These are phyloP conservation scores for Sceloporus undulatus DNA, from an alignment of 2,113 vertebrate genomes.

Conservation along the genomic window DNA sequence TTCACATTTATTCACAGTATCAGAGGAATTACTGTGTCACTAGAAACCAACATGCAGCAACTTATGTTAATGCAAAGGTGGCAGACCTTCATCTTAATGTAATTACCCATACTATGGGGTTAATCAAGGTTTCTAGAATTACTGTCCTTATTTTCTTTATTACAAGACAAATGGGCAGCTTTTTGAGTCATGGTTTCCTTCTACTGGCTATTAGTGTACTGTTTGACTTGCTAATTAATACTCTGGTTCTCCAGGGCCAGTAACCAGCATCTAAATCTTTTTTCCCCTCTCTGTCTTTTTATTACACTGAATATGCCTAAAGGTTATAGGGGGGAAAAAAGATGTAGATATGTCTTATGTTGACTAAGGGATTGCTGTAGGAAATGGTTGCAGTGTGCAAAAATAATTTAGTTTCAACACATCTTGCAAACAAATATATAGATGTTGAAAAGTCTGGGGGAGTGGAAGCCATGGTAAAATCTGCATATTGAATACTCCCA, in stretches of 20 bases:
- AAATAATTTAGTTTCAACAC: not conserved
- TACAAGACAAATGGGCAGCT: slow-evolving; percentile 64
- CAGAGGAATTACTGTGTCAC: slow-evolving; percentile 55
- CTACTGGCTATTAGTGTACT: slow-evolving; percentile 53
- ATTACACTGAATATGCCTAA: rapidly evolving
- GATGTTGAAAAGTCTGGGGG: not conserved
- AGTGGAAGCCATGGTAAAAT: not conserved
- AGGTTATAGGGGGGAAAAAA: not conserved
- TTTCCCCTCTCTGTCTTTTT: not conserved
- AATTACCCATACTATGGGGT: slow-evolving; percentile 71
- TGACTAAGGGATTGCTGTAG: not conserved
- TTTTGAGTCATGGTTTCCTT: slow-evolving; percentile 48
- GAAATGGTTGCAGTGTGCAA: slow-evolving; percentile 13
- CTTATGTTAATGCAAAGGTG: slow-evolving; percentile 74
- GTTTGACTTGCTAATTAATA: slow-evolving; percentile 67
- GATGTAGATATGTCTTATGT: slow-evolving; percentile 19
- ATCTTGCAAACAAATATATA: not conserved
- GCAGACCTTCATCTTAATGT: slow-evolving; percentile 73
- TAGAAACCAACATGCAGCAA: slow-evolving; percentile 67
- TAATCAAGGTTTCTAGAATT: slow-evolving; percentile 76
- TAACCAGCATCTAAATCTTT: slow-evolving; percentile 36
- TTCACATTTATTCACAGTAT: slow-evolving; percentile 62
- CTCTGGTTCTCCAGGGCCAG: slow-evolving; percentile 45
- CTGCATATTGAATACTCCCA: not conserved
- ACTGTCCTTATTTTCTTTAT: slow-evolving; percentile 70